These are phyloP conservation scores for Amphiprion percula DNA, from an alignment of 2,113 vertebrate genomes.

Conservation along the genomic window DNA sequence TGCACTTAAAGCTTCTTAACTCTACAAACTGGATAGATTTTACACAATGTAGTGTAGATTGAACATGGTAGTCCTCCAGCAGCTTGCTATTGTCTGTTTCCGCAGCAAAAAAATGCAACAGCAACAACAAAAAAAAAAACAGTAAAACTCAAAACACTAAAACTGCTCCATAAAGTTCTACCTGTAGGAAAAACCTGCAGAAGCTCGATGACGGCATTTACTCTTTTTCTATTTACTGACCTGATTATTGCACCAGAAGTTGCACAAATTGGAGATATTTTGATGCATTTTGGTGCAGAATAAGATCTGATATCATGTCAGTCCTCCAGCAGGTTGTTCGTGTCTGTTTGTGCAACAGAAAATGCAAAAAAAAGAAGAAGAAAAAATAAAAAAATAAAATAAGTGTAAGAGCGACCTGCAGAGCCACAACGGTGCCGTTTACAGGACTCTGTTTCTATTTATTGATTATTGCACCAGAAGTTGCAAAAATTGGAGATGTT, in stretches of 20 bases:
- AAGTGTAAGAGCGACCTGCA: too few species aligned
- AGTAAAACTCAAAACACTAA: too few species aligned
- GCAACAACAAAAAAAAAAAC: too few species aligned
- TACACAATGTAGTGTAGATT: constrained; percentile 2
- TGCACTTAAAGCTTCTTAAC: too few species aligned
- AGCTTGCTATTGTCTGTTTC: constrained; percentile 8
- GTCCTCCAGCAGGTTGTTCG: constrained; percentile 2
- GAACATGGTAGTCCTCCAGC: background rate
- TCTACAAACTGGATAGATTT: background rate
- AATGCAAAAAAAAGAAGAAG: constrained; percentile 2
- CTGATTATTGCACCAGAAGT: constrained; percentile 14
- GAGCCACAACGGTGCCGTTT: too few species aligned
- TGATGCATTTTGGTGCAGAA: background rate
- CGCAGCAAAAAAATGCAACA: constrained; percentile 9
- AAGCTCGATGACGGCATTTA: constrained; percentile 9
- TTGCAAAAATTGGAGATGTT: background rate
- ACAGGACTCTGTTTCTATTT: too few species aligned
- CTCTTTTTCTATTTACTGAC: constrained; percentile 21
- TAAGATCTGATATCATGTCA: constrained; percentile 10
- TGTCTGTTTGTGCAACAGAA: background rate
- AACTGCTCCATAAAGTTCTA: constrained; percentile 7
- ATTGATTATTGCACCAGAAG: too few species aligned
- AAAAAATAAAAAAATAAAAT: too few species aligned
- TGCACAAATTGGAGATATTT: background rate
- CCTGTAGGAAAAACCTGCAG: constrained; percentile 18